Base-by-base conservation (phyloP, 1,140 invertebrate species). In the Heliconius eleuchia region DNA sequence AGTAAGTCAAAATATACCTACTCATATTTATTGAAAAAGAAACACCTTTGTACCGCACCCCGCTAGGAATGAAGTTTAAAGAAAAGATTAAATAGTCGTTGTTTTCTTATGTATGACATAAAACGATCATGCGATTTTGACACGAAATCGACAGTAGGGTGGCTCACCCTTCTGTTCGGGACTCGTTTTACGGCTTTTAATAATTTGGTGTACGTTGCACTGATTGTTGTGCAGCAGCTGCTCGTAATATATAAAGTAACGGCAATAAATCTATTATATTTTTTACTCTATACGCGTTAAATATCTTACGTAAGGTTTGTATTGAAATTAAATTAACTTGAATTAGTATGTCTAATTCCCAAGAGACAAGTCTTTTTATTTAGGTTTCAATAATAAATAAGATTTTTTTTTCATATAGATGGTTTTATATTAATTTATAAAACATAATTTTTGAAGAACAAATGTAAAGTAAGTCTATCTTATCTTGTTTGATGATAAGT, bases 111-210 rank as follows among this genome's bases (percentile, higher is more conserved):
- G 27, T 73, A 73, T 73, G 72, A 42, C 50, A 73, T 91, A 92
- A 92, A 87, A 89, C 82, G 87, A 83, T 88, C 87, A 87, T 88
- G 92, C 88, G 82, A 92, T 86, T 88, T 87, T 87, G 86, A 89
- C 88, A 90, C 86, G 88, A 87, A 82, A 85, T 86, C 86, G 79
- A 89, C 86, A 87, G 86, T 90, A 84, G 91, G 91, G 91, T 91
- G 86, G 88, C 89, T 92, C 92, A 93, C 93, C 93, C 93, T 92
- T 91, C 88, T 86, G 79, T 82, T 77, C 80, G 80, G 84, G 86
- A 92, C 91, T 92, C 91, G 92, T 93, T 93, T 94, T 93, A 94
- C 89, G 88, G 91, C 89, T 93, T 94, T 94, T 93, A 92, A 94
- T 92, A 93, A 93, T 93, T 94, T 87, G 87, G 81, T 86, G 84